Base-by-base conservation (phyloP, 1,140 invertebrate species). In the Neodiprion lecontei region DNA sequence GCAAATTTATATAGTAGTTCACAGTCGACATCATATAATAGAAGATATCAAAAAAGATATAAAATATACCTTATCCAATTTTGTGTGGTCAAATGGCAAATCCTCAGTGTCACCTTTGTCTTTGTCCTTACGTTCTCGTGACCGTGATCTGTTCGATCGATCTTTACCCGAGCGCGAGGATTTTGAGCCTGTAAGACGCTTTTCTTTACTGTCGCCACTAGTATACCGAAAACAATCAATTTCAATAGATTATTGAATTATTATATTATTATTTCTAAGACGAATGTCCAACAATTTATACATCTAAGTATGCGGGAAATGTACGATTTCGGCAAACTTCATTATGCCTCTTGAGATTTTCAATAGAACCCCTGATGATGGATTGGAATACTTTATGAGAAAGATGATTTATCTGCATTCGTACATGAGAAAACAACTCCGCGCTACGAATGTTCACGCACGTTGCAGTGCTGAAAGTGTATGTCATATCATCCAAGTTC, bases 41-140 rank as follows among this genome's bases (percentile, higher is more conserved):
- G 17, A 21, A 21, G 17, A 21, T 21, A 21, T 21, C 17, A 21
- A 49, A 66, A 40, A 79, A 72, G n/a, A 65, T 65, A 53, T 23
- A 66, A 73, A 71, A 75, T 70, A 83, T 83, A 93, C 93, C 89
- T 95, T 95, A 81, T 95, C 94, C 77, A 93, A 89, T 86, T 93
- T 92, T 53, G 93, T 92, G 61, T 92, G 92, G 83, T 95, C 92
- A 86, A 94, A 95, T 12, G 90, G 86, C 77, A 90, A 86, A 73
- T 91, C 89, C 61, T 88, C 87, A 76, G 85, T 88, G 72, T 91
- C 90, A 47, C 88, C 86, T 78, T 90, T 87, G 75, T 93, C 91
- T 76, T 91, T 89, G 82, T 93, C 93, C 73, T 89, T 89, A 75
- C 87, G 82, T 50, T 89, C 88, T n/a, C 86, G 77, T 0, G 88